Base-by-base conservation (phyloP, 2,113 vertebrate species). In the Actenoides hombroni region DNA sequence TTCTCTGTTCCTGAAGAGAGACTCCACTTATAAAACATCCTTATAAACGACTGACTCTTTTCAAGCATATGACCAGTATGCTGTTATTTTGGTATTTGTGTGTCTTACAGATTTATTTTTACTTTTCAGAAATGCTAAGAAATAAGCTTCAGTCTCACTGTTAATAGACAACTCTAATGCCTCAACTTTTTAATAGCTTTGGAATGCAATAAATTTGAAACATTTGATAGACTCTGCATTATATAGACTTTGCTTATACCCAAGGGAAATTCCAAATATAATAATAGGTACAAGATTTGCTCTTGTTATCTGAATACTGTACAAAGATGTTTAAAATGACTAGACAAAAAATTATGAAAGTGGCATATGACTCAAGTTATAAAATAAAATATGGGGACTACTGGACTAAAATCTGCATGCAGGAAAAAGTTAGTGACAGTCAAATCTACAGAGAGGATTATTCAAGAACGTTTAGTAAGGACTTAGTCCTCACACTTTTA, bases 261-360 rank as follows among this genome's bases (percentile, higher is more conserved):
- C 35, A 86, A 57, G 53, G n/a, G 57, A 92, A 88, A 94, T 40
- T 49, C 24, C 46, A 94, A 70, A 33, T 49, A 54, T 21, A 86
- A 16, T 76, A 78, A 60, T 29, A 83, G 70, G 40, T 39, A n/a
- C 10, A 84, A 81, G 25, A 71, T 84, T 75, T 12, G 0, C 35
- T 86, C 18, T 71, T 81, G 17, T 63, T 67, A 37, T 40, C 64
- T 69, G 61, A 82, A 75, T 92, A 71, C 64, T 53, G 25, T 69
- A 59, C n/a, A 65, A 71, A 86, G 53, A 78, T 88, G 25, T 71
- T 92, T 91, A 64, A 94, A 94, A 82, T 96, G 88, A 93, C 86
- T 93, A 84, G 88, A 93, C 88, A 96, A 93, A 95, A 96, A 95
- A 88, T 93, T 84, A 78, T 29, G 86, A 82, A 91, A 95, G 69